Evolutionary conservation across 2,888 invertebrate genomes (phyloP), one percentile per base, ranked within the genome.

Genomic region (Drosophila peninsularis): DNA sequence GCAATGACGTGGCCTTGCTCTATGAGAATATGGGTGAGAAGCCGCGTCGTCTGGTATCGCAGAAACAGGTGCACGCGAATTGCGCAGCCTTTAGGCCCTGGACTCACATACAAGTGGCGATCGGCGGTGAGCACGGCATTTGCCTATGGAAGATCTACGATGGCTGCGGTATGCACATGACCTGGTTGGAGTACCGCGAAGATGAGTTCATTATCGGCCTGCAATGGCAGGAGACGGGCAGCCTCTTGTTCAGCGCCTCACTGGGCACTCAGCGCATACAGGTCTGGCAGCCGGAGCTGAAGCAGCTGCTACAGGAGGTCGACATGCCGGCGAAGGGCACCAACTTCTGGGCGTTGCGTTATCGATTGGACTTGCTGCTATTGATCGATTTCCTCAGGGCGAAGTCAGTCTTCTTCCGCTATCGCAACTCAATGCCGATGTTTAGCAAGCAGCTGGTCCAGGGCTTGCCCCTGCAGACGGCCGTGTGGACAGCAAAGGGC

Each of bases 41-140:
- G 1, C 45, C 60, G 1, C 10, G 3, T 1, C 5, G 0, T 0
- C 6, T 75, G 1, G 0, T 0, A 6, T 32, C 42, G 42, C 1
- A 3, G 0, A 39, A 24, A 0, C 81, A 78, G 17, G 3, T 4
- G 7, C 14, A 64, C 5, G 24, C 55, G 14, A 45, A 30, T 21
- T 80, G 80, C 17, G 62, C n/a, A 0, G 62, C 68, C 5, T 80
- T 80, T 19, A 63, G 80, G 2, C 80, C 82, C 2, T 66, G 50
- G 42, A 6, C 41, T 0, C 1, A 0, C 0, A 9, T 6, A 0
- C 34, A 65, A 1, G 2, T 79, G 37, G 80, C 67, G 4, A 63
- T 80, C 30, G 82, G 80, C 5, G 63, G 80, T 13, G 47, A 45
- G 0, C 42, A 42, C 1, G 80, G 80, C 1, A 44, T 80, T 5